Base-by-base conservation (phyloP, 2,888 invertebrate genomes). In the Xestia c-nigrum region DNA sequence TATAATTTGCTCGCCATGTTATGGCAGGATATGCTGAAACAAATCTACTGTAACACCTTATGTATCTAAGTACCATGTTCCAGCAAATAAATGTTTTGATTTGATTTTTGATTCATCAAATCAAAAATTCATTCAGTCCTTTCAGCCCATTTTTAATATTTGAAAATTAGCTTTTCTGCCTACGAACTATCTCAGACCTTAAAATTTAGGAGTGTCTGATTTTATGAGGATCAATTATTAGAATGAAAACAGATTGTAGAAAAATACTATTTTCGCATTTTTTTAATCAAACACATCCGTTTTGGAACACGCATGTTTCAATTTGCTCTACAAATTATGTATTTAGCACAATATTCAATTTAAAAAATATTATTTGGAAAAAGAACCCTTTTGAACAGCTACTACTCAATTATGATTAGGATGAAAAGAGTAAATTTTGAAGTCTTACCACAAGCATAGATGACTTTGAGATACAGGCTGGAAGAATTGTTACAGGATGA, bases 391-490 rank as follows among this genome's bases (percentile, higher is more conserved):
- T 31, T 59, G 16, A 59, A 19, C 9, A 59, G 59, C 0, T 16
- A 59, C 9, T 61, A 19, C 59, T 10, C 31, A 61, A 61, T 38
- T 19, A 43, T n/a, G 0, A 24, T 24, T 55, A 4, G 2, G 21
- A 31, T 14, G 1, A 31, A 21, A 21, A 12, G 3, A 40, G 5
- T 12, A 40, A 14, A 24, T 7, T 47, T 52, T 80, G 0, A 21
- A 16, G 64, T 97, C 98, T 97, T 95, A 98, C 98, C 98, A 94
- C 98, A 98, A 71, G 98, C 98, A 94, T 98, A 98, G 82, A 98
- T 98, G 84, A 98, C 98, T 96, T 98, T 98, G 82, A 98, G 97
- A 94, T 98, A 98, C 94, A 98, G 98, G 89, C 97, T 97, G 69
- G 98, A 97, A 84, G 97, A 97, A 2, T 97, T 97, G 87, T 98